Percentiles rank a stretch among this genome's conserved stretches.
phyloP scores from a whole-genome alignment of 2,113 vertebrate genomes.

The Emydura subglobosa region DNA sequence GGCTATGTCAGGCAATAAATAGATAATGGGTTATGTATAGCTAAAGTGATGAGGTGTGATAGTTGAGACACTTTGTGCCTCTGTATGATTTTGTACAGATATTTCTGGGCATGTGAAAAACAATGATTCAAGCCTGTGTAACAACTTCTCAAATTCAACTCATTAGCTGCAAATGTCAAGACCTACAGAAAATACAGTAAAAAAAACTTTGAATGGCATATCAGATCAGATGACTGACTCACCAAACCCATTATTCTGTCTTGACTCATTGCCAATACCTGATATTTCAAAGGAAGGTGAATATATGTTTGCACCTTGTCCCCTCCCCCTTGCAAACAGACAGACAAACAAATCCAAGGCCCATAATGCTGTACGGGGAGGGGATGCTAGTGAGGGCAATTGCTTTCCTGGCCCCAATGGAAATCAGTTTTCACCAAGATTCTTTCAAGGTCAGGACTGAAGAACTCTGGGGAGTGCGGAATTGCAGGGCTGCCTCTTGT shows the following conservation, averaged over 20 bases:
- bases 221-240: background rate
- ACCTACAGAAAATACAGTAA: background rate
- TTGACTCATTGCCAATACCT: background rate
- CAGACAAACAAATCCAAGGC: background rate
- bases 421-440: background rate
- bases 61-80: background rate
- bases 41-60: background rate
- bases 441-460: background rate
- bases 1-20: constrained; percentile 17
- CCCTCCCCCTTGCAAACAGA: background rate
- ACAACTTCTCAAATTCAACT: background rate
- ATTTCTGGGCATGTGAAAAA: constrained; percentile 1
- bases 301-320: background rate
- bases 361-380: background rate
- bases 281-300: background rate
- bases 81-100: background rate
- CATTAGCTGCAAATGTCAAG: background rate
- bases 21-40: constrained; percentile 16
- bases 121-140: background rate
- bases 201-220: background rate
- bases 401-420: background rate
- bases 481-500: background rate
- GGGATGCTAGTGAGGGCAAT: background rate
- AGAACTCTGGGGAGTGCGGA: background rate
- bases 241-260: background rate